Conservation (phyloP, 1,140 invertebrate species). For the Rhopalosiphum maidis region DNA sequence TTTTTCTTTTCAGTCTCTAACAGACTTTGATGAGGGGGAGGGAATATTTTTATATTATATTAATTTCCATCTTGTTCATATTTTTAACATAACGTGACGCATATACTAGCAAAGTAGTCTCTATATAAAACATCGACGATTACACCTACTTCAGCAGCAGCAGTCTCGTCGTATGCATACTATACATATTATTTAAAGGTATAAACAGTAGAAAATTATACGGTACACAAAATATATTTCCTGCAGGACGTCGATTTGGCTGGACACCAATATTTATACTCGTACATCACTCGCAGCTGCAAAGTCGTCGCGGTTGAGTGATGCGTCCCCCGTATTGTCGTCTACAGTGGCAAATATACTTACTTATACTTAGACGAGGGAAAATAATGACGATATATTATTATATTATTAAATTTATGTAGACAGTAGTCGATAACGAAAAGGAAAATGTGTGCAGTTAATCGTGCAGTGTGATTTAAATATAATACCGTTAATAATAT, state of each 20-base stretch:
- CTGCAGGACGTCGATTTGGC: slow-evolving; percentile 36
- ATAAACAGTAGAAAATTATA: not conserved
- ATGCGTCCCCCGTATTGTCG: not conserved
- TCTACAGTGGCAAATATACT: not conserved
- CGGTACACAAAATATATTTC: slow-evolving; percentile 21
- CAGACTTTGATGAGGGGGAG: not conserved
- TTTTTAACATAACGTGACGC: not conserved
- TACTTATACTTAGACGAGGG: too few relatives aligned
- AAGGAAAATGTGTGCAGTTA: not conserved
- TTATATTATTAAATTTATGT: not conserved
- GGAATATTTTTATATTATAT: too few relatives aligned
- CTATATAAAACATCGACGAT: not conserved
- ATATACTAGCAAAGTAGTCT: too few relatives aligned
- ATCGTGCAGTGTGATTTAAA: not conserved
- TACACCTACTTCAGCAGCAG: not conserved
- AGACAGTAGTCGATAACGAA: not conserved
- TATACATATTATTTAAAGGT: too few relatives aligned
- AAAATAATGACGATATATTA: not conserved
- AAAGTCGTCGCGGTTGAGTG: not conserved
- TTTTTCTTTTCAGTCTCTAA: not conserved
- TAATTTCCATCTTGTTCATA: not conserved
- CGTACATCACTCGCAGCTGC: not conserved
- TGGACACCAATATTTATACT: slow-evolving; percentile 31
- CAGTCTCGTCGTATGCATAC: not conserved
- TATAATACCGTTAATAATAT: not conserved